Percentiles rank a stretch among this genome's conserved stretches.
These are phyloP conservation scores for Cabera pusaria DNA, from an alignment of 2,888 invertebrate species.

Conservation along the genomic window DNA sequence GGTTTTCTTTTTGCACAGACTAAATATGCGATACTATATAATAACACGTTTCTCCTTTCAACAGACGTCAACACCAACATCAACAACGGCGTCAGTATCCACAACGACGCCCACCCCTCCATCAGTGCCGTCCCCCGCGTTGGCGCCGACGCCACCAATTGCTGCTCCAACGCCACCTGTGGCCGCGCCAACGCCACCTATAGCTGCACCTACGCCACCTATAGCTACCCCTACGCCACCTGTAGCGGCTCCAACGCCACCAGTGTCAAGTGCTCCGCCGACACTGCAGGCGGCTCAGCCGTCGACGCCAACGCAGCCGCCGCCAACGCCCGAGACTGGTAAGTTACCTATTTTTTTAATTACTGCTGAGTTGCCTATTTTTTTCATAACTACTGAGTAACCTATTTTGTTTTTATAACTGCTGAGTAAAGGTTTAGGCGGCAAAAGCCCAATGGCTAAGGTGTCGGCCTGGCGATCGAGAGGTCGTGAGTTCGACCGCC, in stretches of 20 bases:
- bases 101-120: slow-evolving; percentile 19
- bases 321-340: slow-evolving; percentile 68
- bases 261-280: slow-evolving; percentile 51
- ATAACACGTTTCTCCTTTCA: too few species aligned
- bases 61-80: slow-evolving; percentile 22
- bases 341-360: too few species aligned
- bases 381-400: too few species aligned
- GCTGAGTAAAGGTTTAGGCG: too few species aligned
- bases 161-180: slow-evolving; percentile 23
- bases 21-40: too few species aligned
- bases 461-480: too few species aligned
- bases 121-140: slow-evolving; percentile 31
- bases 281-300: slow-evolving; percentile 63
- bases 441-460: too few species aligned
- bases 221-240: slow-evolving; percentile 27
- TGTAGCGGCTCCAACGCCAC: slow-evolving; percentile 30
- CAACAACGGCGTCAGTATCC: slow-evolving; percentile 23
- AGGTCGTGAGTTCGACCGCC: too few species aligned
- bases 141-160: slow-evolving; percentile 27
- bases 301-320: slow-evolving; percentile 60
- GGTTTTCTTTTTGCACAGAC: too few species aligned
- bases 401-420: too few species aligned
- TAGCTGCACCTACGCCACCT: slow-evolving; percentile 20
- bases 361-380: too few species aligned
- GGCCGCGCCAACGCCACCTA: slow-evolving; percentile 16